These are phyloP conservation scores for Tamias sibiricus DNA, from an alignment of 2,113 vertebrate species.

Conservation along the genomic window DNA sequence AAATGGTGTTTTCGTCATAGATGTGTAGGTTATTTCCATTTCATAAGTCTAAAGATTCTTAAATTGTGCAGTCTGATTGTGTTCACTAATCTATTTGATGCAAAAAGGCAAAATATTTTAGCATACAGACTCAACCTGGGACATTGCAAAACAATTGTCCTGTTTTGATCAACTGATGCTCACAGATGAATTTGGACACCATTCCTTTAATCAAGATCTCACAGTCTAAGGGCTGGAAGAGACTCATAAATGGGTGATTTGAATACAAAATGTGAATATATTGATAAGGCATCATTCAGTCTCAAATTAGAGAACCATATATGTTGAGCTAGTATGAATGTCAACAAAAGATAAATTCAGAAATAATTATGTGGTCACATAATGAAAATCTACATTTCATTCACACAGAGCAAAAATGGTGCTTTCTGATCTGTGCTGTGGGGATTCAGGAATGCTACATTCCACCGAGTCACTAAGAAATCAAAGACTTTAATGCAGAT, in stretches of 20 bases:
- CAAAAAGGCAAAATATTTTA: neutral
- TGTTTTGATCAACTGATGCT: neutral
- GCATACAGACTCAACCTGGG: neutral
- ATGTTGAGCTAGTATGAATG: neutral
- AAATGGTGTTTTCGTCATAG: neutral
- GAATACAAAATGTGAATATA: neutral
- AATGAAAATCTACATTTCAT: neutral
- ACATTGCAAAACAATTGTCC: neutral
- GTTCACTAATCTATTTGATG: neutral
- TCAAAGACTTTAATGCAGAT: neutral
- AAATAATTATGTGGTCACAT: neutral
- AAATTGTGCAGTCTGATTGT: neutral
- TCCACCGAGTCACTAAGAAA: neutral
- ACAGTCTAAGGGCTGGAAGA: neutral
- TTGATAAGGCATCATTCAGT: neutral
- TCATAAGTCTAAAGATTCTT: neutral
- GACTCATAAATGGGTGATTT: neutral
- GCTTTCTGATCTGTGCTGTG: neutral
- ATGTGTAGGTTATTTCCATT: neutral
- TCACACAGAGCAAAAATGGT: neutral
- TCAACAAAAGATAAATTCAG: neutral
- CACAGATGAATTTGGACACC: neutral
- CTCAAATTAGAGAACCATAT: neutral
- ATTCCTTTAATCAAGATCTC: neutral
- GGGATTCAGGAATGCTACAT: rapidly evolving